Evolutionary conservation across 2,113 vertebrate genomes (phyloP).

Genomic region (Apteryx mantelli): DNA sequence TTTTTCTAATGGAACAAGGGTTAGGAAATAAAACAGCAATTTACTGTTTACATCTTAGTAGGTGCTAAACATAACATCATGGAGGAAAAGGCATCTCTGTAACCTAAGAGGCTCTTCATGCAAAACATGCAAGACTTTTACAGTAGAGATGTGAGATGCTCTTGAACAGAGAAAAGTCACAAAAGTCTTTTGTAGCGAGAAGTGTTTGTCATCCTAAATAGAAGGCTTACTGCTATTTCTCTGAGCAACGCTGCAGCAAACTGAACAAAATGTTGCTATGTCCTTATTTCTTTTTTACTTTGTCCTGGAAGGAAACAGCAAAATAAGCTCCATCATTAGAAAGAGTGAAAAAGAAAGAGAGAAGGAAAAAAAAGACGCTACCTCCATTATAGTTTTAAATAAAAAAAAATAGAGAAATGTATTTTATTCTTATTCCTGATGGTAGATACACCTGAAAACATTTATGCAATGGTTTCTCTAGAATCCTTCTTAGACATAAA

Average conservation of each 20-base stretch:
- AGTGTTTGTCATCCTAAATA: background rate
- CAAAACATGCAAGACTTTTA: background rate
- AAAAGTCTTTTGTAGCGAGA: background rate
- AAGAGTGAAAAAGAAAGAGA: background rate
- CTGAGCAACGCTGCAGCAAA: background rate
- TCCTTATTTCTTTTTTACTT: background rate
- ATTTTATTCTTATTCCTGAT: background rate
- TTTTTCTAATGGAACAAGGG: background rate
- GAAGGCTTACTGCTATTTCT: accelerated
- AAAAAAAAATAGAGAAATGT: background rate
- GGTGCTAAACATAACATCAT: background rate
- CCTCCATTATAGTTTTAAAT: background rate
- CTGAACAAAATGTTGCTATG: background rate
- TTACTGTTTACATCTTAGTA: background rate
- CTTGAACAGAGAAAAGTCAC: background rate
- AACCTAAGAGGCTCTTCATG: background rate
- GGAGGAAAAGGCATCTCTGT: background rate
- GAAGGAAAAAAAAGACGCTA: accelerated
- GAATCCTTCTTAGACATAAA: background rate
- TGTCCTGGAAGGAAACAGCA: background rate
- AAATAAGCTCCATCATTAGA: background rate
- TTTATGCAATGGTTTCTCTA: background rate
- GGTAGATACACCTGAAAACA: background rate
- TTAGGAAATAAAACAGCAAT: background rate
- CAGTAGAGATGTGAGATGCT: background rate